Evolutionary conservation across 2,797 vertebrate genomes (phyloP).

Genomic region (Lutjanus campechanus): DNA sequence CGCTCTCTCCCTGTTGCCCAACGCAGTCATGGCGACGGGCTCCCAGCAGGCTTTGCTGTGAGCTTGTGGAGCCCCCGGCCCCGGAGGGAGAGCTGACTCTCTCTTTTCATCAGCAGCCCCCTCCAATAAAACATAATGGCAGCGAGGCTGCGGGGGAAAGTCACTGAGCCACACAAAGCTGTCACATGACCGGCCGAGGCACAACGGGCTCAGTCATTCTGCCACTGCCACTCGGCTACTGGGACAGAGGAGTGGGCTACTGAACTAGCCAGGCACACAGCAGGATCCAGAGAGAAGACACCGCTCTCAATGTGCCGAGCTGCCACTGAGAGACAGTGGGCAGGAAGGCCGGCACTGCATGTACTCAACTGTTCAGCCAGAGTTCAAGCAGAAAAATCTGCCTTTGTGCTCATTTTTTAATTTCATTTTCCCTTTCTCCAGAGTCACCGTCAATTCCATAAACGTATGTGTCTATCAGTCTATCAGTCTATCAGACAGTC

Average conservation of each 20-base stretch:
- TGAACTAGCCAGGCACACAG: conserved; percentile 46
- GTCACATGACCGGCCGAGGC: conserved; percentile 65
- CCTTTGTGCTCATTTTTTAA: conserved; percentile 13
- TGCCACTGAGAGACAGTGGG: conserved; percentile 14
- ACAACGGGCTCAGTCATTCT: conserved; percentile 71
- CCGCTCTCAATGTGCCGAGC: conserved; percentile 8
- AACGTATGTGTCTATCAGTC: conserved; percentile 15
- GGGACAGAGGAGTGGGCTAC: conserved; percentile 52
- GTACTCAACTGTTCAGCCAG: conserved; percentile 19
- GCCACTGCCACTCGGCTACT: conserved; percentile 39
- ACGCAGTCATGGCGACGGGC: conserved; percentile 36
- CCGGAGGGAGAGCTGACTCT: conserved; percentile 44
- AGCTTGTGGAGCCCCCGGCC: conserved; percentile 14
- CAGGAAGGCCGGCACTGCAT: conserved; percentile 35
- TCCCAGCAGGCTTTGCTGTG: conserved; percentile 55
- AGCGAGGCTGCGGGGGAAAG: conserved; percentile 37
- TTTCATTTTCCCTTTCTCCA: background rate
- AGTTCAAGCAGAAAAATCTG: conserved; percentile 14
- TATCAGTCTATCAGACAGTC: background rate
- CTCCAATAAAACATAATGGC: conserved; percentile 68
- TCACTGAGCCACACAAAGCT: conserved; percentile 47
- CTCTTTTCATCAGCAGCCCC: conserved; percentile 54
- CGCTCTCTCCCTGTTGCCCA: background rate
- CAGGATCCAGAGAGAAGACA: conserved; percentile 30
- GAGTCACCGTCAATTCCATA: background rate